Evolutionary conservation across 2,113 vertebrate genomes (phyloP), one percentile per base, ranked within the genome.

Genomic region (Clarias macrocephalus): DNA sequence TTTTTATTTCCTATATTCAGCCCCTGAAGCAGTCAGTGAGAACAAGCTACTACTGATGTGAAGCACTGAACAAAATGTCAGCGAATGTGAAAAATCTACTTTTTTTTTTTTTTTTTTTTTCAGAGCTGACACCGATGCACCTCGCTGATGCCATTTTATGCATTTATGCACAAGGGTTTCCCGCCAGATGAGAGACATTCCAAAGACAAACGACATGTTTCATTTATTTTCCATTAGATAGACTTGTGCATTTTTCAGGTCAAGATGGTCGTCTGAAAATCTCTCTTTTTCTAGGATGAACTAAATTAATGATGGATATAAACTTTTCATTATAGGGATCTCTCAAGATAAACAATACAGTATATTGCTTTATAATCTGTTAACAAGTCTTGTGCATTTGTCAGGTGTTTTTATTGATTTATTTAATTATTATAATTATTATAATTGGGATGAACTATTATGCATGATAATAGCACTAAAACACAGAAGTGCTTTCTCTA

Each of bases 281-380:
- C 5, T 25, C 52, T 76, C 6, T 76, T 76, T 52, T 76, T 52
- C 23, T 76, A n/a, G 52, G 5, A 52, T n/a, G 48, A 15, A 52
- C 48, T 76, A n/a, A 76, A 76, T 76, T n/a, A 60, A 76, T 79
- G 77, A 85, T 63, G 54, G 18, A 77, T 65, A 82, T 70, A 73
- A 72, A 66, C 42, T 72, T 60, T 81, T 84, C 33, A 57, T 77
- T 18, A 37, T 48, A 76, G 88, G 66, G 87, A 86, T 82, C 80
- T 84, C 54, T 88, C 52, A 85, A 75, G 84, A 86, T 54, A 80
- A 86, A 89, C 87, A 37, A 89, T 80, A 68, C 86, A 37, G 87
- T 80, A 68, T 62, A 59, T 76, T 72, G 66, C 72, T 85, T 86
- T 79, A 72, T 83, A 84, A 57, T 84, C 60, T 60, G 66, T 89